Evolutionary conservation across 2,797 vertebrate genomes (phyloP), one percentile per base, ranked within the genome.

Genomic region (Adrianichthys oophorus): DNA sequence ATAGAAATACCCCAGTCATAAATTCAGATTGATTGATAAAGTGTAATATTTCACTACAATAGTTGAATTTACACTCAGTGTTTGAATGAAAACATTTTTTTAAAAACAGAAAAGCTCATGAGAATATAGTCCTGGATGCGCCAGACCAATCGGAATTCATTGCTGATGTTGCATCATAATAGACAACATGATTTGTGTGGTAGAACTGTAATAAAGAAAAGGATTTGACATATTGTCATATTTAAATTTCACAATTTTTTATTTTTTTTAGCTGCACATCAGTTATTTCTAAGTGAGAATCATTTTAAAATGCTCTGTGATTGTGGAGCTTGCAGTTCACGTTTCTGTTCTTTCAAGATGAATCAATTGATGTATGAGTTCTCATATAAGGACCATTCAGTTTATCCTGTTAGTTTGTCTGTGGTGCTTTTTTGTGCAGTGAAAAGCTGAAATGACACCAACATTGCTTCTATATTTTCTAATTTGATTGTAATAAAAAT

Each of bases 381-480:
- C 37, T 59, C 56, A 44, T 58, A 74, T 15, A 72, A 44, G 8
- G 43, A 63, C 52, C 67, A 43, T 52, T 15, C 47, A 57, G 48
- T 68, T 84, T 78, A 72, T 51, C 7, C 59, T 64, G 62, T 66
- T 52, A 21, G 15, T 71, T 83, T 84, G 79, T 84, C 74, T 52
- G 78, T 89, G 83, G 80, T 88, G 85, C 87, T 89, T 82, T 56
- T 81, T 78, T 73, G 86, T 90, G 86, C 75, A 83, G 86, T 89
- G 75, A 88, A 64, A 72, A 85, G 77, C 73, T 59, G 47, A 73
- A 70, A 84, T 72, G 75, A 85, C 65, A 74, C 85, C 78, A 74
- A 88, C 82, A 79, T 83, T 87, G 81, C 86, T 89, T 92, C 86
- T 89, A 86, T 88, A 82, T 89, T 91, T 91, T 90, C 75, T 90